These are phyloP conservation scores for Lottia scabra DNA, from an alignment of 2,888 invertebrate genomes.

Conservation along the genomic window DNA sequence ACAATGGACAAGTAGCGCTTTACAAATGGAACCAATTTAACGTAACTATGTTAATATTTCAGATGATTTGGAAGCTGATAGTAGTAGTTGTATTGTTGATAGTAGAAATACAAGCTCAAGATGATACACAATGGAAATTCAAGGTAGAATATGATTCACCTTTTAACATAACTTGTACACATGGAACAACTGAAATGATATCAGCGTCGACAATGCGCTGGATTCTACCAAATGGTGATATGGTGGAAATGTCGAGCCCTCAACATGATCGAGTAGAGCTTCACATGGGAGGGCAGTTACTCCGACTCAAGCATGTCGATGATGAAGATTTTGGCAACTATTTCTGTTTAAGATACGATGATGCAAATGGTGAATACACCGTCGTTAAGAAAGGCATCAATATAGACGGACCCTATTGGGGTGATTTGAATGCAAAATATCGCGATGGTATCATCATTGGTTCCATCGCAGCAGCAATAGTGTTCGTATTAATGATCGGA, in stretches of 20 bases:
- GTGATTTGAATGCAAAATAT: conserved; percentile 26
- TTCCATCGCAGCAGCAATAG: conserved; percentile 15
- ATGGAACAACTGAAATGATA: neutral
- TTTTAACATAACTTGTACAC: conserved; percentile 23
- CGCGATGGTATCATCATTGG: conserved; percentile 25
- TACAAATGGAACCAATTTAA: too few species aligned
- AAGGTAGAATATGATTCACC: conserved; percentile 20
- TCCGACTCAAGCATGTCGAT: conserved; percentile 35
- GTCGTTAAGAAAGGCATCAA: conserved; percentile 23
- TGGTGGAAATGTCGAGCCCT: neutral
- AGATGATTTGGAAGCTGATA: too few species aligned
- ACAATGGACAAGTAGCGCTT: too few species aligned
- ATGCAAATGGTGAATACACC: neutral
- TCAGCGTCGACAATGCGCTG: neutral
- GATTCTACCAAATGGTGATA: conserved; percentile 23
- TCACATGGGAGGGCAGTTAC: conserved; percentile 9
- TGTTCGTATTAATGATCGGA: conserved; percentile 15
- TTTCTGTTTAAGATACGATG: conserved; percentile 36
- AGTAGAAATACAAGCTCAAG: too few species aligned
- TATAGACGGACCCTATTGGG: conserved; percentile 26
- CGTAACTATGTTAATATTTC: too few species aligned
- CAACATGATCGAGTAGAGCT: conserved; percentile 14
- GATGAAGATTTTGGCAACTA: conserved; percentile 53
- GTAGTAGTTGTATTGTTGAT: too few species aligned
- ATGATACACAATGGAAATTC: neutral